Evolutionary conservation across 2,888 invertebrate species (phyloP), one percentile per base, ranked within the genome.

Genomic region (Salpingus planirostris): DNA sequence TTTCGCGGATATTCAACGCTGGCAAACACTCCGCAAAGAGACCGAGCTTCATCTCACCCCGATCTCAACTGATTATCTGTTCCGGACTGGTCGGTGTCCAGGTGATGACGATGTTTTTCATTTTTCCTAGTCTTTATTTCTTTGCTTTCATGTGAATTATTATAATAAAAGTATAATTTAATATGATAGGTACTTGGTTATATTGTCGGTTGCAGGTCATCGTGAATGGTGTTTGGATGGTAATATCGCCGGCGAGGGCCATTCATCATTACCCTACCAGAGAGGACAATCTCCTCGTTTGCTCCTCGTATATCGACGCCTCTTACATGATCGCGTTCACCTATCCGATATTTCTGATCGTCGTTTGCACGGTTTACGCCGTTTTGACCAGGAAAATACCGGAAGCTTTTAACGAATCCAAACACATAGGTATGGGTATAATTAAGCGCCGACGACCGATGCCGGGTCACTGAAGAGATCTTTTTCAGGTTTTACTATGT

Each of bases 371-470:
- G 0, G 78, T 97, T 8, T 97, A 98, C 59, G 97, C 97, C 1
- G 81, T 95, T 1, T 77, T 92, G 26, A 95, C 93, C 0, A 74
- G 97, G 46, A 97, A 97, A 70, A 88, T 97, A 41, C 98, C 97
- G 0, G 97, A 97, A 64, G 95, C 95, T 22, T 98, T 97, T 65
- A 97, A 98, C 65, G 97, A 95, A 68, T 92, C 92, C 53, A 93
- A 93, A 67, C 91, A 93, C 67, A 93, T 93, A 51, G 95, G 97
- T 76, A 27, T 15, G 14, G n/a, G n/a, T n/a, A n/a, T n/a, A n/a
- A n/a, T n/a, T n/a, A n/a, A n/a, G n/a, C 13, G 10, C 15, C 12
- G n/a, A n/a, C n/a, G n/a, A n/a, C n/a, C n/a, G n/a, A n/a, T n/a
- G n/a, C n/a, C n/a, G n/a, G n/a, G n/a, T n/a, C n/a, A n/a, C n/a